Base-by-base conservation (phyloP, 1,140 invertebrate genomes). In the Ladona fulva region DNA sequence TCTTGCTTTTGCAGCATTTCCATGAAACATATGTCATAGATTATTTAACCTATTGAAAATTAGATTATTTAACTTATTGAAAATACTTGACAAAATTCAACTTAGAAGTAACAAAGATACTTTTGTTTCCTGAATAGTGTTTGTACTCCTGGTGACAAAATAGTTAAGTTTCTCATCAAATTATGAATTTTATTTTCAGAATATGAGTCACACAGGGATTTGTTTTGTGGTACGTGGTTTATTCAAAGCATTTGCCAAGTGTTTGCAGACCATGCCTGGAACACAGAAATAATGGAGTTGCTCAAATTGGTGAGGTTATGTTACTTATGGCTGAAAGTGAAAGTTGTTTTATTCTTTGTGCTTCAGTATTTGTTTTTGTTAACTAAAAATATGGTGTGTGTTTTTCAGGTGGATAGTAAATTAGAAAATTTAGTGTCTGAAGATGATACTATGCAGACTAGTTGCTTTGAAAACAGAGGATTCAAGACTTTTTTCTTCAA, bases 401-500 rank as follows among this genome's bases (percentile, higher is more conserved):
- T 76, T 1, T 76, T 79, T 0, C 66, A 79, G 74, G 75, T 80
- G 7, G 79, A 80, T 77, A 29, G 66, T 19, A 76, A 76, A 74
- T 73, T 79, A 74, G 42, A 29, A 14, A 25, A 66, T 0, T 42
- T 78, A 16, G 42, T 77, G 14, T 74, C 78, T 12, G 78, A 79
- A 22, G 24, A 77, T 59, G 76, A 42, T 25, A 75, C 76, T 5
- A 74, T 79, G 76, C 78, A 79, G 74, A 79, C 78, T 1, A 59
- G 24, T 10, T 77, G 59, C n/a, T 79, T 73, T 66, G 77, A 77
- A 77, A 77, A 75, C 25, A 74, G 73, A 44, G 78, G 78, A 24
- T 79, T 79, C 25, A 76, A 74, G 19, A 79, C 74, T 25, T 79
- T 79, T 44, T 79, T 24, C 59, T 79, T 79, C 66, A 79, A 79